Conservation (phyloP, 2,797 vertebrate genomes). For the Leuciscus waleckii region DNA sequence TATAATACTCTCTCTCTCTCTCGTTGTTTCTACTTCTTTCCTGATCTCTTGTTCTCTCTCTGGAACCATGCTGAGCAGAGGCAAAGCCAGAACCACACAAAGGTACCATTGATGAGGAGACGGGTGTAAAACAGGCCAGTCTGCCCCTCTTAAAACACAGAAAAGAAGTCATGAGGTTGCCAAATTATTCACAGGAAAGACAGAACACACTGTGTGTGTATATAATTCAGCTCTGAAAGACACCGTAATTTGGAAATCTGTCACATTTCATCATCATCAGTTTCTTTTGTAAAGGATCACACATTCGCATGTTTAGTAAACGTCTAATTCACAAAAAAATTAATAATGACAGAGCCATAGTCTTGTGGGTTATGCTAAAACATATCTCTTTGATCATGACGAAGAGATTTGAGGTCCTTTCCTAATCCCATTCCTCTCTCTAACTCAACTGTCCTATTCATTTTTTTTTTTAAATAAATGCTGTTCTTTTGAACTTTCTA, state of each 20-base stretch:
- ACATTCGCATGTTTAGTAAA: slow-evolving; percentile 4
- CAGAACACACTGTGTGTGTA: slow-evolving; percentile 62
- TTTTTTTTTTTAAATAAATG: too few species aligned
- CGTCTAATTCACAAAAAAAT: background rate
- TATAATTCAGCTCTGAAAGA: slow-evolving; percentile 68
- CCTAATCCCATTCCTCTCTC: background rate
- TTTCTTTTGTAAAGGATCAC: background rate
- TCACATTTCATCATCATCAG: background rate
- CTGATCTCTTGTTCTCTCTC: slow-evolving; percentile 49
- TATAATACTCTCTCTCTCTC: slow-evolving; percentile 50
- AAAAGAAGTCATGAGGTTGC: slow-evolving; percentile 79
- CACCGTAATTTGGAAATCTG: slow-evolving; percentile 10
- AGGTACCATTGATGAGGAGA: slow-evolving; percentile 77
- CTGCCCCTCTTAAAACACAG: slow-evolving; percentile 68
- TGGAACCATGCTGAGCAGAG: slow-evolving; percentile 77
- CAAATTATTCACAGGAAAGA: slow-evolving; percentile 75
- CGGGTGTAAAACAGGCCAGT: slow-evolving; percentile 75
- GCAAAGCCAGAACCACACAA: slow-evolving; percentile 79
- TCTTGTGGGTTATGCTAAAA: background rate
- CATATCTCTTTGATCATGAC: background rate
- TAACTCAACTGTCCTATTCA: background rate
- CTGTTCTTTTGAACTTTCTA: too few species aligned
- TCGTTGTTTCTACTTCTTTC: slow-evolving; percentile 48
- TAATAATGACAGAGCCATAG: background rate
- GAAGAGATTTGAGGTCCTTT: background rate